A percentile compares a stretch with the other conserved stretches of the same genome.
Conservation (phyloP, 2,797 vertebrate species). For the Sebastiscus tertius region DNA sequence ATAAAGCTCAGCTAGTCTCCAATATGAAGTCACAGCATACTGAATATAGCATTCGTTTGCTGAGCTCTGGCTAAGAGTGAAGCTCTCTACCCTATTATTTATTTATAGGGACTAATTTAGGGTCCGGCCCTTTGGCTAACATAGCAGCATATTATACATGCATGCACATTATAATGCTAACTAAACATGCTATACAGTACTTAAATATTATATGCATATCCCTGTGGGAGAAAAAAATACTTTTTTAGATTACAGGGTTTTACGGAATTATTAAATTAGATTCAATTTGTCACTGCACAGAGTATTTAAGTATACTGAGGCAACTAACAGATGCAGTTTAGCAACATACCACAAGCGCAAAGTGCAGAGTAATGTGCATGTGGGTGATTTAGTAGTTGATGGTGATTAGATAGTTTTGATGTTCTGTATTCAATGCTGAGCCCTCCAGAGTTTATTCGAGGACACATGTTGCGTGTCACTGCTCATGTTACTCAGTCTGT, state of each 20-base stretch:
- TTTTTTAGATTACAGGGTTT: background rate
- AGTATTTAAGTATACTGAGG: background rate
- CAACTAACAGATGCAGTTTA: background rate
- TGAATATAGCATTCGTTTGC: background rate
- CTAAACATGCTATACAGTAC: background rate
- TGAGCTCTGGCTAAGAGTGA: background rate
- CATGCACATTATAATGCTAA: background rate
- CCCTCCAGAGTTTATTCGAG: background rate
- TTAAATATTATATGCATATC: background rate
- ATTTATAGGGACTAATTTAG: conserved; percentile 33
- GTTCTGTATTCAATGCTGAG: background rate
- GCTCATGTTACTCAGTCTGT: background rate
- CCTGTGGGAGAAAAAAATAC: background rate
- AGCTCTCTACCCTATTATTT: conserved; percentile 22
- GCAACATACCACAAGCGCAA: background rate
- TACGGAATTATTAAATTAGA: background rate
- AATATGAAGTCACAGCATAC: background rate
- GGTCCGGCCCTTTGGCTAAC: conserved; percentile 13
- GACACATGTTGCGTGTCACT: background rate
- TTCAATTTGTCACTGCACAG: background rate
- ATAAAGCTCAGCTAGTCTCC: background rate
- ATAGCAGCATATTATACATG: background rate
- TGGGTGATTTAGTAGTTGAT: background rate
- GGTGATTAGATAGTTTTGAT: background rate
- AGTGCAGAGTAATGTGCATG: background rate